A percentile compares a stretch with the other conserved stretches of the same genome.
phyloP scores from a whole-genome alignment of 2,797 vertebrate species.

The Hephaestus fuliginosus region DNA sequence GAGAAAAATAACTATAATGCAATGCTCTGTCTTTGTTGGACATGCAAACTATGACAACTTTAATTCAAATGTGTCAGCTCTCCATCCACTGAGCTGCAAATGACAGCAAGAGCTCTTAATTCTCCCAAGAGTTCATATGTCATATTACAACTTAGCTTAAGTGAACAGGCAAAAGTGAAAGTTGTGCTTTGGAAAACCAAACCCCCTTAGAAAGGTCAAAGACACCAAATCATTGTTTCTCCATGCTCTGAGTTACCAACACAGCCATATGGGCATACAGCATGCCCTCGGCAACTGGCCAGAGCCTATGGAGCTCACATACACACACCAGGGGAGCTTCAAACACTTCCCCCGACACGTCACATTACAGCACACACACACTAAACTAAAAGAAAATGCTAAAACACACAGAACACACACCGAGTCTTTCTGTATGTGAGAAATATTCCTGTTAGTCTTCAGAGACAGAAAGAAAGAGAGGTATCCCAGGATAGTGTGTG shows the following conservation, averaged over 20 bases:
- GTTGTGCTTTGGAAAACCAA: neutral
- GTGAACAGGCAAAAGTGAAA: neutral
- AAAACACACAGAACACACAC: neutral
- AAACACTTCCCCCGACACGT: neutral
- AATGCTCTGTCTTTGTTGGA: neutral
- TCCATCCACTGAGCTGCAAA: neutral
- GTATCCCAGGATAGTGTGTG: neutral
- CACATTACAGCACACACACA: neutral
- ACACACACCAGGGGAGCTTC: neutral
- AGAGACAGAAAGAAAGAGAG: neutral
- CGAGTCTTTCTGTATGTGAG: neutral
- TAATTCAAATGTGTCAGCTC: neutral
- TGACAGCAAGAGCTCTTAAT: neutral
- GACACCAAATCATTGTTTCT: neutral
- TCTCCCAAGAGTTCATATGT: neutral
- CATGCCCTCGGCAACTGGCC: neutral
- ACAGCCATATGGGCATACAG: slow-evolving; percentile 17
- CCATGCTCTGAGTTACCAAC: neutral
- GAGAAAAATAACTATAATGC: no score
- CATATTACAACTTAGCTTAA: neutral
- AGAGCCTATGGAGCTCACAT: slow-evolving; percentile 6
- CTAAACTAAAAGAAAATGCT: neutral
- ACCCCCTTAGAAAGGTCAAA: slow-evolving; percentile 11
- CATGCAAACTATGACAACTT: neutral
- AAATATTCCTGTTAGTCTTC: neutral